phyloP scores from a whole-genome alignment of 2,797 vertebrate species.

The Presbytis comata region DNA sequence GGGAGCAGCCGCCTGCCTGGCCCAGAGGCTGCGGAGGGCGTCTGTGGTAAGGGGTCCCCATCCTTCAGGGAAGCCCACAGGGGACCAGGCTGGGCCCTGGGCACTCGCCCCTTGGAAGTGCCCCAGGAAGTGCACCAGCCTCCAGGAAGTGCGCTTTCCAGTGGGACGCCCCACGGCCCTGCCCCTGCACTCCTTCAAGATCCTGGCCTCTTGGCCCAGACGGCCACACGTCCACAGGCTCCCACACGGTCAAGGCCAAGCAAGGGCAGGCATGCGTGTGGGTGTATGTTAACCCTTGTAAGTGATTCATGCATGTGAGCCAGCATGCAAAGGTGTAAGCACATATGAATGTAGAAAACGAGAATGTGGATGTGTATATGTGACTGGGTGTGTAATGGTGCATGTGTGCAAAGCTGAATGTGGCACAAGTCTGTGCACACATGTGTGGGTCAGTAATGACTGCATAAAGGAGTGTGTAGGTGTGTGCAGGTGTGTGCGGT shows the following conservation, averaged over 20 bases:
- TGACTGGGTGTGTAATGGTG: too few species aligned
- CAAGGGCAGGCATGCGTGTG: background rate
- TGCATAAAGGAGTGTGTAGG: background rate
- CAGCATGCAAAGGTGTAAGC: background rate
- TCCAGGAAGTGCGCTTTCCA: background rate
- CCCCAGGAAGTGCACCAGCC: background rate
- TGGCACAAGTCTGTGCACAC: background rate
- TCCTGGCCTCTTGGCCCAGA: background rate
- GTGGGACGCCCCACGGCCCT: accelerated
- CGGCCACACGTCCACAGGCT: background rate
- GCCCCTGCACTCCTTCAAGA: background rate
- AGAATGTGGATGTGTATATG: background rate
- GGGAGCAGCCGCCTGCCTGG: constrained; percentile 61
- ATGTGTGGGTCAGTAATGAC: background rate
- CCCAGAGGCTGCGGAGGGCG: constrained; percentile 28
- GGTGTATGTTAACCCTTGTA: background rate
- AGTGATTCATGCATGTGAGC: background rate
- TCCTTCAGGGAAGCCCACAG: background rate
- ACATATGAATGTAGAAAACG: background rate
- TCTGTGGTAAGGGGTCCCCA: background rate
- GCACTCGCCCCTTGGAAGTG: background rate
- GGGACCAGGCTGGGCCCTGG: background rate
- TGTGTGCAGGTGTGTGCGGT: accelerated
- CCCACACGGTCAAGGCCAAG: background rate
- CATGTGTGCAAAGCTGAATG: background rate